Percentiles rank a stretch among this genome's conserved stretches.
Evolutionary conservation across 2,888 invertebrate species (phyloP).

Genomic region (Trachelus iudaicus): DNA sequence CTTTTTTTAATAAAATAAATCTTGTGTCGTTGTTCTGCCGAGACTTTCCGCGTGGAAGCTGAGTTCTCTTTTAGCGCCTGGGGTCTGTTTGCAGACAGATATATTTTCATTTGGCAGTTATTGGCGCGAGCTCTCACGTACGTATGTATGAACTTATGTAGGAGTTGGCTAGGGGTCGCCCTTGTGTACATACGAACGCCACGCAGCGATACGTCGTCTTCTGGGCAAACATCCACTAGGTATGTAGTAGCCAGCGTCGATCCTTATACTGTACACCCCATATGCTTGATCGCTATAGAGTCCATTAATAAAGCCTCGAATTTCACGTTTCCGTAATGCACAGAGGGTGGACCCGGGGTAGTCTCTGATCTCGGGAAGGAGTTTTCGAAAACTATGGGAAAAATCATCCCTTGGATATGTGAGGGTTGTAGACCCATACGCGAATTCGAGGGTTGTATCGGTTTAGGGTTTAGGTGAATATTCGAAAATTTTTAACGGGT

Average conservation of each 20-base stretch:
- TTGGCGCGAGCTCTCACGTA: conserved; percentile 54
- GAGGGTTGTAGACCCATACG: not conserved
- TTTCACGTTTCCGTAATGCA: conserved; percentile 48
- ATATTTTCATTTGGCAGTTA: conserved; percentile 66
- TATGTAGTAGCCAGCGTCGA: conserved; percentile 31
- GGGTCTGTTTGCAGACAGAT: conserved; percentile 62
- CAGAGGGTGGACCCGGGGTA: not conserved
- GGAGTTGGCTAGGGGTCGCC: conserved; percentile 17
- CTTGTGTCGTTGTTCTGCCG: not conserved
- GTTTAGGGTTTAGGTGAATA: not conserved
- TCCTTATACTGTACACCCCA: conserved; percentile 30
- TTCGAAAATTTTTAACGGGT: not conserved
- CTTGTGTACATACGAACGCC: conserved; percentile 41
- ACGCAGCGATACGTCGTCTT: conserved; percentile 35
- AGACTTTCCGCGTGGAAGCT: not conserved
- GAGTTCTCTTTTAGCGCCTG: conserved; percentile 23
- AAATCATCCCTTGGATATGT: not conserved
- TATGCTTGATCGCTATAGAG: conserved; percentile 49
- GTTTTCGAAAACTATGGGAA: not conserved
- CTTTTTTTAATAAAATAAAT: not conserved
- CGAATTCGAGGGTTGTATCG: not conserved
- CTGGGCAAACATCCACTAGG: conserved; percentile 49
- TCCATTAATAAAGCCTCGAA: conserved; percentile 63
- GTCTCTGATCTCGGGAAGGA: not conserved
- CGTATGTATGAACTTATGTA: conserved; percentile 19